A percentile compares a stretch with the other conserved stretches of the same genome.
Evolutionary conservation across 2,797 vertebrate genomes (phyloP).

Genomic region (Muscicapa comitata): DNA sequence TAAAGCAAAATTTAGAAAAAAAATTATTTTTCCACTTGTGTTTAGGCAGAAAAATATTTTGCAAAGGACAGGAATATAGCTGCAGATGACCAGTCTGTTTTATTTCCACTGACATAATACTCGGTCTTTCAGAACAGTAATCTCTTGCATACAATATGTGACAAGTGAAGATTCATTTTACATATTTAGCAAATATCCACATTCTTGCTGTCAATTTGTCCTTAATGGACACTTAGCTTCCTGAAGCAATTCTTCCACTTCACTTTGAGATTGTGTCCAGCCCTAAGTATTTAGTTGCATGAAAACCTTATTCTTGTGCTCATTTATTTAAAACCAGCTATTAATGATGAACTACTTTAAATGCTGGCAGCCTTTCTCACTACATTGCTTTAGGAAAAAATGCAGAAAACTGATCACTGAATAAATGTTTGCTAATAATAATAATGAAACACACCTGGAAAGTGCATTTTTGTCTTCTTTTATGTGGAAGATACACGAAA

Average conservation of each 20-base stretch:
- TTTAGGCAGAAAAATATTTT: neutral
- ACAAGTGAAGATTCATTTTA: neutral
- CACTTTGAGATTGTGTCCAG: neutral
- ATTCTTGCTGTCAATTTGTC: neutral
- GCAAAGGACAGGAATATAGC: neutral
- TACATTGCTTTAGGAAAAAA: neutral
- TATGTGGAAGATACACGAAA: neutral
- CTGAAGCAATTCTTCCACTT: neutral
- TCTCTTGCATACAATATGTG: neutral
- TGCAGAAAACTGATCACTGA: neutral
- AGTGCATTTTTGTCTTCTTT: neutral
- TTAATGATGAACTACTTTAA: neutral
- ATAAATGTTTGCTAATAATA: neutral
- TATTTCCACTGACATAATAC: neutral
- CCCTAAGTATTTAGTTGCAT: neutral
- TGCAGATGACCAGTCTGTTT: neutral
- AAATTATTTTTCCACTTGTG: neutral
- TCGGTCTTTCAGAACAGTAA: neutral
- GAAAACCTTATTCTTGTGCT: neutral
- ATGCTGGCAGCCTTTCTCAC: neutral
- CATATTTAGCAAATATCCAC: neutral
- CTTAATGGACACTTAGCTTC: neutral
- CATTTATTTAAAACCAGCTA: neutral
- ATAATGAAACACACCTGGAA: neutral
- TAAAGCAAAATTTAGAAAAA: neutral